Evolutionary conservation across 2,888 invertebrate species (phyloP).

Genomic region (Meganola albula): DNA sequence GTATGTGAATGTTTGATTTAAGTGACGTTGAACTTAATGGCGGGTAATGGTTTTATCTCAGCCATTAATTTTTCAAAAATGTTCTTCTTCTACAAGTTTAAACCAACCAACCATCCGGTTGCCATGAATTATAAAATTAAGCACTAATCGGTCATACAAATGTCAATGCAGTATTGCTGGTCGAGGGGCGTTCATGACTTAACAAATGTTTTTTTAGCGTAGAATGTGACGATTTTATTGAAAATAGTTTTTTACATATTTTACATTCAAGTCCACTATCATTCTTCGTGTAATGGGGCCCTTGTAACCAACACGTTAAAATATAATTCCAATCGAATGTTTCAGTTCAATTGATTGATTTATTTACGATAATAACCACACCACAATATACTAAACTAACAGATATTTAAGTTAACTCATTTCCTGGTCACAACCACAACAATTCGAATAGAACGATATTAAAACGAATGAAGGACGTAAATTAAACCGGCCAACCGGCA

Average conservation of each 20-base stretch:
- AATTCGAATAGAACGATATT: too few species aligned
- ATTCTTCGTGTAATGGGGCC: neutral
- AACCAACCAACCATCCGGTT: constrained; percentile 3
- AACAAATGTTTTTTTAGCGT: neutral
- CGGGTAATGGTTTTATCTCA: neutral
- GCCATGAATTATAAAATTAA: constrained; percentile 4
- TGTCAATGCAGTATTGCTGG: neutral
- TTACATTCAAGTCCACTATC: neutral
- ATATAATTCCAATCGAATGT: too few species aligned
- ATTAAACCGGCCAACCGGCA: neutral
- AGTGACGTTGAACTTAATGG: neutral
- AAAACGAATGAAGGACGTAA: neutral
- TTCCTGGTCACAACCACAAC: too few species aligned
- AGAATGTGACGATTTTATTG: too few species aligned
- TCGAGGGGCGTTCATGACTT: neutral
- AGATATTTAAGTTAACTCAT: too few species aligned
- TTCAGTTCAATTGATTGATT: too few species aligned
- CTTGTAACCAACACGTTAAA: too few species aligned
- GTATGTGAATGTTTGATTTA: neutral
- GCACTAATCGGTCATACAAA: constrained; percentile 1
- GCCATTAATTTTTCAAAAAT: neutral
- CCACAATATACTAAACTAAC: too few species aligned
- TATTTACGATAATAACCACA: too few species aligned
- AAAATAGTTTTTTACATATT: too few species aligned
- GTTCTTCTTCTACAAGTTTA: constrained; percentile 7